A percentile compares a stretch with the other conserved stretches of the same genome.
Conservation (phyloP, 2,797 vertebrate species). For the Rachycentron canadum region DNA sequence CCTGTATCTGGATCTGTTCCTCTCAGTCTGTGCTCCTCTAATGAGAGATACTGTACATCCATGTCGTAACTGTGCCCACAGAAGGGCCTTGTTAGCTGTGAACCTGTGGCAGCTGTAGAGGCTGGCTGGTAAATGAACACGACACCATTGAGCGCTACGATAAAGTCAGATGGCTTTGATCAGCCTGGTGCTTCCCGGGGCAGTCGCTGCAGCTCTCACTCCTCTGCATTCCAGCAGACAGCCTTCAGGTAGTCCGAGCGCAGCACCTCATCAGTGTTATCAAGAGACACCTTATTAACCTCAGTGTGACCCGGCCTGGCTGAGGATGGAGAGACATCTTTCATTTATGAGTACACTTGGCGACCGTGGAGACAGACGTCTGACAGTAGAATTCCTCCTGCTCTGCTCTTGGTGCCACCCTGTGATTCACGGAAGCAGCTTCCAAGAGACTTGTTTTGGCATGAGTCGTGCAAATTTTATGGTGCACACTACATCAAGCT, state of each 20-base stretch:
- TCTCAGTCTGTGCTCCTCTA: slow-evolving; percentile 20
- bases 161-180: slow-evolving; percentile 71
- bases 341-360: slow-evolving; percentile 46
- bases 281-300: slow-evolving; percentile 46
- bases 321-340: slow-evolving; percentile 26
- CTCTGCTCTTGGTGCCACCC: slow-evolving; percentile 17
- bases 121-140: slow-evolving; percentile 42
- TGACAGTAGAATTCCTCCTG: slow-evolving; percentile 33
- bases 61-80: slow-evolving; percentile 17
- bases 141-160: slow-evolving; percentile 39
- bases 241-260: slow-evolving; percentile 4
- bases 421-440: slow-evolving; percentile 9
- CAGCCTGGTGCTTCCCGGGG: slow-evolving; percentile 43
- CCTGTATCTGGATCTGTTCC: not conserved
- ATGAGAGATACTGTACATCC: slow-evolving; percentile 21
- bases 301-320: slow-evolving; percentile 21
- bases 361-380: not conserved
- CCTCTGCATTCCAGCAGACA: slow-evolving; percentile 47
- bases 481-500: slow-evolving; percentile 16
- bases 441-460: slow-evolving; percentile 26
- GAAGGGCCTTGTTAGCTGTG: slow-evolving; percentile 42
- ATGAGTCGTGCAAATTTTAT: slow-evolving; percentile 8
- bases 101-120: slow-evolving; percentile 38
- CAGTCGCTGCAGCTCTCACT: slow-evolving; percentile 30
- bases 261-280: slow-evolving; percentile 34